A percentile compares a stretch with the other conserved stretches of the same genome.
Evolutionary conservation across 2,888 invertebrate genomes (phyloP).

Genomic region (Nesidiocoris tenuis): DNA sequence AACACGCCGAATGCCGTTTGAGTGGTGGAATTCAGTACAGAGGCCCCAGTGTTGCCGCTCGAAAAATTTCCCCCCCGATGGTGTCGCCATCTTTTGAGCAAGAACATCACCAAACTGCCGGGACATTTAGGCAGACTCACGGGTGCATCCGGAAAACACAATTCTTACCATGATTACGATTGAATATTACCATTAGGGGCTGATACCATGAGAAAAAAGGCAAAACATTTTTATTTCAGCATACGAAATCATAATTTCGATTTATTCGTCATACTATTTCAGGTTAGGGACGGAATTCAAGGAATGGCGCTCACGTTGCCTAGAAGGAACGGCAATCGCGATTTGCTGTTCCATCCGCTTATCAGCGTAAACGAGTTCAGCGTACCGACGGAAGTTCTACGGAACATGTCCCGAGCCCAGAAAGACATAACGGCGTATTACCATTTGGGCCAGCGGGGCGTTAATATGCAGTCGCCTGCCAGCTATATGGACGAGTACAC

Average conservation of each 20-base stretch:
- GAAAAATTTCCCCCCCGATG: too few relatives aligned
- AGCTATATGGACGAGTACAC: constrained; percentile 69
- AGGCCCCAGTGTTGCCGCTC: too few relatives aligned
- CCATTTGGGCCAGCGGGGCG: constrained; percentile 75
- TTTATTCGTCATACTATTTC: constrained; percentile 59
- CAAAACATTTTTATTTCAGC: too few relatives aligned
- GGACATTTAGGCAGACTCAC: too few relatives aligned
- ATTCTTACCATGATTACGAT: too few relatives aligned
- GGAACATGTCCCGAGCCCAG: constrained; percentile 68
- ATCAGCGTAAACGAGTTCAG: constrained; percentile 77
- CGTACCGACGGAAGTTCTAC: constrained; percentile 63
- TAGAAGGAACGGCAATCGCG: constrained; percentile 57
- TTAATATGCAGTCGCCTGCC: constrained; percentile 70
- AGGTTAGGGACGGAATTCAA: constrained; percentile 81
- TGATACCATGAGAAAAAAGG: too few relatives aligned
- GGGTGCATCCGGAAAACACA: too few relatives aligned
- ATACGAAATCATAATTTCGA: not conserved
- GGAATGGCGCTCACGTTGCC: constrained; percentile 68
- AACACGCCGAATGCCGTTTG: too few relatives aligned
- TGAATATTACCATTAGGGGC: too few relatives aligned
- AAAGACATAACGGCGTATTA: constrained; percentile 67
- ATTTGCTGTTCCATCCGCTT: constrained; percentile 76
- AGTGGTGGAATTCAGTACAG: too few relatives aligned
- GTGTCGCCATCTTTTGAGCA: too few relatives aligned
- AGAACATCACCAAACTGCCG: too few relatives aligned